Evolutionary conservation across 2,797 vertebrate species (phyloP), one percentile per base, ranked within the genome.

Genomic region (Moxostoma hubbsi): DNA sequence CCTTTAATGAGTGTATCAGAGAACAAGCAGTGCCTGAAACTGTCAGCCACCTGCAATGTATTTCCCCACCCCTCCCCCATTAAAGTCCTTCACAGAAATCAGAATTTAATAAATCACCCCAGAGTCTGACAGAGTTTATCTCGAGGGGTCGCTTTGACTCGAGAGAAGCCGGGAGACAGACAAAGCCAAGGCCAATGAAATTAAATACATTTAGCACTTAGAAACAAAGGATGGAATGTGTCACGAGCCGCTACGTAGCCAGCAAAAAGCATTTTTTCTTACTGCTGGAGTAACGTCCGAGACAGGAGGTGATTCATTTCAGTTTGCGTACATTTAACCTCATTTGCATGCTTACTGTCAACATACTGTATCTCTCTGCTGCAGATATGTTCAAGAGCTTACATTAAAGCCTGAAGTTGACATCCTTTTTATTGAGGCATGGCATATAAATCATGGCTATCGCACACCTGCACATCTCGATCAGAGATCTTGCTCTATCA

Each of bases 81-180:
- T 91, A 93, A 93, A 93, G 91, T 94, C 93, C 92, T 96, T 95
- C 93, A 94, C 93, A 95, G 91, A 94, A 95, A 92, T 94, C 92
- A 93, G 92, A 94, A 94, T 95, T 95, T 94, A 95, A 94, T 94
- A 95, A 94, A 95, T 92, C 94, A 95, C 93, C 93, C 89, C 86
- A 88, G 92, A 92, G 95, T 93, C 92, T 94, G 93, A 95, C 94
- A 95, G 91, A 93, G 91, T 90, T 93, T 95, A 96, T 96, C 94
- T 95, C 93, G 88, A 88, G 92, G 91, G 95, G 92, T 94, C 94
- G 93, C 90, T 89, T 89, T 85, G 89, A 91, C 90, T 93, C 86
- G 88, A 91, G 90, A 86, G 92, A 89, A 91, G 92, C 89, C 90
- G 87, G 90, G 85, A 93, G 92, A 93, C 92, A 93, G 90, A 94